Conservation (phyloP, 2,113 vertebrate genomes). For the Collichthys lucidus region DNA sequence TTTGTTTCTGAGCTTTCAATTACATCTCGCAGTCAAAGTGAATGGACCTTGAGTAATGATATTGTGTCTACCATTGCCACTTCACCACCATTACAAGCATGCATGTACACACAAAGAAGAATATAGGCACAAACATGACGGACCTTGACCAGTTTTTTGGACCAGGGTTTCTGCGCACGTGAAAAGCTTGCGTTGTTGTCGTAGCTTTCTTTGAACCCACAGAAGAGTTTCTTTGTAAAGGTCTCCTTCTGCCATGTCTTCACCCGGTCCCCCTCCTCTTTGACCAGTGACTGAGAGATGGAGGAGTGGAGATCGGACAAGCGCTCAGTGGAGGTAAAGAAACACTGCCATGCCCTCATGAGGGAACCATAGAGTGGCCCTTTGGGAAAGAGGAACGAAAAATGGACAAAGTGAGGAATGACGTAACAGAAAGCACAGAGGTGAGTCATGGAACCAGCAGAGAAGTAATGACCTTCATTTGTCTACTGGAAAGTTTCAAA, state of each 20-base stretch:
- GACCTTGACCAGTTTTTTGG: slow-evolving; percentile 87
- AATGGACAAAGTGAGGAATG: slow-evolving; percentile 19
- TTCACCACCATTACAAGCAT: not conserved
- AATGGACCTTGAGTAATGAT: not conserved
- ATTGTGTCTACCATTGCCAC: not conserved
- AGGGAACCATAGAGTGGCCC: slow-evolving; percentile 88
- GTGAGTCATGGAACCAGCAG: slow-evolving; percentile 63
- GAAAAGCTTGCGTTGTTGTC: slow-evolving; percentile 82
- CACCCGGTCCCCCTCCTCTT: slow-evolving; percentile 83
- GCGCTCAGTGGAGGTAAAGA: slow-evolving; percentile 86
- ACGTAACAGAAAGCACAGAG: slow-evolving; percentile 16
- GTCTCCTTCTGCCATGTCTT: slow-evolving; percentile 87
- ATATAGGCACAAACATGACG: not conserved
- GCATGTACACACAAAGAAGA: not conserved
- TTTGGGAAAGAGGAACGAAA: slow-evolving; percentile 47
- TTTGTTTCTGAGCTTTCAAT: too few relatives aligned
- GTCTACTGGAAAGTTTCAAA: slow-evolving; percentile 38
- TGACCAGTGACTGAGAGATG: slow-evolving; percentile 83
- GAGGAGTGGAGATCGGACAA: slow-evolving; percentile 84
- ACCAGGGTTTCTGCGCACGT: slow-evolving; percentile 88
- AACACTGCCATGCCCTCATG: slow-evolving; percentile 87
- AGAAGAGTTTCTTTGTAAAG: slow-evolving; percentile 87
- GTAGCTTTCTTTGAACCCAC: slow-evolving; percentile 86
- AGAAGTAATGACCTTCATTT: slow-evolving; percentile 52
- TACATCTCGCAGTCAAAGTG: too few relatives aligned